Conservation (phyloP, 2,797 vertebrate species). For the Phataginus tetradactyla region DNA sequence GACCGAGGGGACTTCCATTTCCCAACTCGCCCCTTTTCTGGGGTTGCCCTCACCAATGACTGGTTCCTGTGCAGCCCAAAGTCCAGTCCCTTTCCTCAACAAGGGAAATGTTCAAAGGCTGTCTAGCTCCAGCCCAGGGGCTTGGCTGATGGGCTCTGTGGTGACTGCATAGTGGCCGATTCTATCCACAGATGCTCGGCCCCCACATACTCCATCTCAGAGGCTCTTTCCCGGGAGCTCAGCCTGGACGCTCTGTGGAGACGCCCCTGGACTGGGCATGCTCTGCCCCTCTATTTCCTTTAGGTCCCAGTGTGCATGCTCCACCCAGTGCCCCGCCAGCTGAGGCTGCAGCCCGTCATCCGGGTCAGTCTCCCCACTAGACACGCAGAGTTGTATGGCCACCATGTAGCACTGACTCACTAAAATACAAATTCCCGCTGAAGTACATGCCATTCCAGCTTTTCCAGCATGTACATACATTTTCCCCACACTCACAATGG, state of each 20-base stretch:
- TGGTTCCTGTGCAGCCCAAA: no score
- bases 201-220: fast-evolving
- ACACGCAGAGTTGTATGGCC: fast-evolving
- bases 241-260: fast-evolving
- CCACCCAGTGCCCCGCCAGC: fast-evolving
- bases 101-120: background rate
- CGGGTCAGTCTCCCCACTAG: background rate
- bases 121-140: no score
- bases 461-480: fast-evolving
- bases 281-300: no score
- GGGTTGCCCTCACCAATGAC: background rate
- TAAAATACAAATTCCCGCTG: background rate
- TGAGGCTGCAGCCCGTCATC: no score
- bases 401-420: fast-evolving
- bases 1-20: background rate
- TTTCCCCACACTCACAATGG: background rate
- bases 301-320: fast-evolving
- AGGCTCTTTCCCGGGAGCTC: background rate
- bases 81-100: fast-evolving
- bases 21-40: no score
- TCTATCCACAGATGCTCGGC: no score
- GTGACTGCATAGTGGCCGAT: fast-evolving
- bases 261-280: background rate
- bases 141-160: fast-evolving
- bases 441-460: fast-evolving